These are phyloP conservation scores for Hesperia comma DNA, from an alignment of 2,888 invertebrate species.

Conservation along the genomic window DNA sequence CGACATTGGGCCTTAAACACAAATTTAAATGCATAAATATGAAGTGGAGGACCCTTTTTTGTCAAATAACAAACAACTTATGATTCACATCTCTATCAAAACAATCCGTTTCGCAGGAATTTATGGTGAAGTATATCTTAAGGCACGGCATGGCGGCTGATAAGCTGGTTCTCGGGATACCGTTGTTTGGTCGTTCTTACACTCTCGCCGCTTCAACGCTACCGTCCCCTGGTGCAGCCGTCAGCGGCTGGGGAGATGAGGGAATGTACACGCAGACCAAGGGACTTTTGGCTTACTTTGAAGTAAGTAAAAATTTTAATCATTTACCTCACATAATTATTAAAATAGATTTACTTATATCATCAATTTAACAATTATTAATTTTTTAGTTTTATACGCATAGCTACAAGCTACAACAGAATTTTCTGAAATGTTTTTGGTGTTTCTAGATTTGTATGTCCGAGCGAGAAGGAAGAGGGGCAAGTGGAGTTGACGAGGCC, in stretches of 20 bases:
- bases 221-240: conserved; percentile 83
- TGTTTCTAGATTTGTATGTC: conserved; percentile 81
- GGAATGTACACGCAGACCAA: conserved; percentile 87
- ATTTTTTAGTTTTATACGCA: too few relatives aligned
- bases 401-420: too few relatives aligned
- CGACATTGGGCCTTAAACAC: too few relatives aligned
- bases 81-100: not conserved
- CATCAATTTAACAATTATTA: too few relatives aligned
- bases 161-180: conserved; percentile 89
- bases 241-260: conserved; percentile 85
- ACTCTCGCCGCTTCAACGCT: conserved; percentile 83
- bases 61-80: too few relatives aligned
- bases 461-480: conserved; percentile 82
- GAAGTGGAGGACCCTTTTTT: too few relatives aligned
- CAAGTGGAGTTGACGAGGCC: conserved; percentile 81
- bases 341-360: too few relatives aligned
- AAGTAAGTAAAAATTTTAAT: conserved; percentile 70
- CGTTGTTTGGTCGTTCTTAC: conserved; percentile 89
- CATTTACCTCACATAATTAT: not conserved
- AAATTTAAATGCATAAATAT: too few relatives aligned
- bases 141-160: conserved; percentile 85
- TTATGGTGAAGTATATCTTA: conserved; percentile 87
- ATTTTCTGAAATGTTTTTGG: not conserved
- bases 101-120: conserved; percentile 74
- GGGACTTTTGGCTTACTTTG: conserved; percentile 89